Percentiles rank a stretch among this genome's conserved stretches.
Conservation (phyloP, 2,888 invertebrate genomes). For the Siphonodentalium dalli region DNA sequence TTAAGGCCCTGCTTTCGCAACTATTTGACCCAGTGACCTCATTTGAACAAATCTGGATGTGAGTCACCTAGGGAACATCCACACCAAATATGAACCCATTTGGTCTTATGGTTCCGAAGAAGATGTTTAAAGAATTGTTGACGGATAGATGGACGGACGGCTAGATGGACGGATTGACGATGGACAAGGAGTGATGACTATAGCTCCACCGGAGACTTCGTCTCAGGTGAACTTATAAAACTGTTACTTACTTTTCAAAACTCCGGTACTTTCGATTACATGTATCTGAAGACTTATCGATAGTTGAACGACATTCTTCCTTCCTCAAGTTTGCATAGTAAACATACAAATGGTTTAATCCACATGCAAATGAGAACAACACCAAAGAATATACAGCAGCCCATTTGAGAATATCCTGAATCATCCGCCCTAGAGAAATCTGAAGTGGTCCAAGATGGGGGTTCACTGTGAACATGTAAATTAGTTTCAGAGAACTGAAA, state of each 20-base stretch:
- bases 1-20: no score
- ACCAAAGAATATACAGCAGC: conserved; percentile 81
- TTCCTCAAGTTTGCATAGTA: conserved; percentile 69
- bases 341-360: conserved; percentile 89
- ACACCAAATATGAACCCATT: no score
- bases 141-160: no score
- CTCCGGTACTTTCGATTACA: conserved; percentile 62
- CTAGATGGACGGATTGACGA: no score
- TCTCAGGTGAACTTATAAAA: no score
- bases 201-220: no score
- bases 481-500: conserved; percentile 87
- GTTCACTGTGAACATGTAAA: conserved; percentile 91
- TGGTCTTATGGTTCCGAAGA: no score
- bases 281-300: conserved; percentile 37
- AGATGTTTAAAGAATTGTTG: no score
- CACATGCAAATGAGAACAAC: conserved; percentile 91
- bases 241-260: conserved; percentile 62
- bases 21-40: no score
- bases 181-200: no score
- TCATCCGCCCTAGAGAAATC: conserved; percentile 83
- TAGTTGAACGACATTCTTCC: conserved; percentile 44
- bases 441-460: conserved; percentile 91
- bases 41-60: no score
- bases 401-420: conserved; percentile 87
- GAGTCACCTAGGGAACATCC: no score